These are phyloP conservation scores for Ashinkailepas kermadecensis DNA, from an alignment of 2,888 invertebrate genomes.

Conservation along the genomic window DNA sequence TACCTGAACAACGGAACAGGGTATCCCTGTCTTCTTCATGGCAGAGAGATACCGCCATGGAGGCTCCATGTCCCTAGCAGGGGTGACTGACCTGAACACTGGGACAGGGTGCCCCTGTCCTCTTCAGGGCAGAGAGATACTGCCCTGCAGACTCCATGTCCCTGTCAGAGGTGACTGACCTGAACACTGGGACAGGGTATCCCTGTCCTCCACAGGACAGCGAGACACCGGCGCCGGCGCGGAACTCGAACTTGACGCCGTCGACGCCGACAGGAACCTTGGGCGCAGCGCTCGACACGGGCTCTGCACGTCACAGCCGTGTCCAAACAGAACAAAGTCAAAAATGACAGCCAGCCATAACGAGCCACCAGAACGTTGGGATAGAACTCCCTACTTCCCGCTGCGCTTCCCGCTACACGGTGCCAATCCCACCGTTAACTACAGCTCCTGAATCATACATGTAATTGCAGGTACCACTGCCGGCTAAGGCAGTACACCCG, in stretches of 20 bases:
- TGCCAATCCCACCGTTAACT: too few species aligned
- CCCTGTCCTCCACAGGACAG: conserved; percentile 37
- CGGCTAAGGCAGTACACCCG: too few species aligned
- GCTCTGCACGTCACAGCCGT: background rate
- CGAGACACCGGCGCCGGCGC: conserved; percentile 23
- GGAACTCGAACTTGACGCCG: background rate
- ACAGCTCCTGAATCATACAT: too few species aligned
- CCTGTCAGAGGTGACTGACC: conserved; percentile 31
- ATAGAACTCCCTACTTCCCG: background rate
- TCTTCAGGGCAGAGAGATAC: conserved; percentile 34
- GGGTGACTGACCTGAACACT: conserved; percentile 31
- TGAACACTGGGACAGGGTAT: conserved; percentile 36
- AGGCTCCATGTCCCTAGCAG: too few species aligned
- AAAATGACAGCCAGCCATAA: background rate
- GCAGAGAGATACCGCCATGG: too few species aligned
- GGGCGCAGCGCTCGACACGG: background rate
- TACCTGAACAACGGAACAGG: too few species aligned
- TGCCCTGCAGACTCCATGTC: too few species aligned
- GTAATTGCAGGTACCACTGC: too few species aligned
- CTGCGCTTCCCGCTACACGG: too few species aligned
- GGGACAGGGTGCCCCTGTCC: conserved; percentile 37
- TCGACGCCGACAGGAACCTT: background rate
- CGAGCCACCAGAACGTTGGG: background rate
- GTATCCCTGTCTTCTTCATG: too few species aligned
- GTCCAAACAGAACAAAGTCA: background rate